Evolutionary conservation across 2,797 vertebrate genomes (phyloP), one percentile per base, ranked within the genome.

Genomic region (Tapirus indicus): DNA sequence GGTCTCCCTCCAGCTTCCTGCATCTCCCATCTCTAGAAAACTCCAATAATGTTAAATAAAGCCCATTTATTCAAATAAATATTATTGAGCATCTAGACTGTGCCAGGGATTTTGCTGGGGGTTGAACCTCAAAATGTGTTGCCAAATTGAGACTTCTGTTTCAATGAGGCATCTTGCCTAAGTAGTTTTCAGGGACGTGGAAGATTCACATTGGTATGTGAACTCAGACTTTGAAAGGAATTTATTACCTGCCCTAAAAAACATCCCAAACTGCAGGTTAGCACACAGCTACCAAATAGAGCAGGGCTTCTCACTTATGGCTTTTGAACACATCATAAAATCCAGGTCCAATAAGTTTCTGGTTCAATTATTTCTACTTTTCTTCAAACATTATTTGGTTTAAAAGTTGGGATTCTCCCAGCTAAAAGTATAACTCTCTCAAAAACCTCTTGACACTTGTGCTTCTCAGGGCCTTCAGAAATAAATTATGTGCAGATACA

Each of bases 221-320:
- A 92, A 69, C 52, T 66, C 88, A 47, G 1, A 52, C 85, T 64
- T 27, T 9, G 68, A 80, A 95, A 92, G 66, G 84, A 85, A 97
- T 92, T 82, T 89, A 64, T 77, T 58, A 80, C 52, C 60, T 69
- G 58, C 66, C 66, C 78, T 77, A 23, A 89, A 84, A 80, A 52
- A 14, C 56, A 52, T 13, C 66, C 75, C 47, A 12, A 62, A 52
- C 29, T 47, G n/a, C 38, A 60, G 82, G 6, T 72, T 23, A 41
- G 54, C 3, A 0, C 38, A 1, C 7, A 3, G 82, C 56, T 49
- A 41, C 49, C 58, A 29, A 14, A 52, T 0, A 79, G 52, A 41
- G 32, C 44, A 5, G 58, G 56, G 35, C 8, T 41, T 25, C 11
- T 27, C 66, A 2, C 52, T 32, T 29, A 10, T 0, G 1, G 69